phyloP scores from a whole-genome alignment of 1,140 invertebrate species.

The Chrysopa pallens region DNA sequence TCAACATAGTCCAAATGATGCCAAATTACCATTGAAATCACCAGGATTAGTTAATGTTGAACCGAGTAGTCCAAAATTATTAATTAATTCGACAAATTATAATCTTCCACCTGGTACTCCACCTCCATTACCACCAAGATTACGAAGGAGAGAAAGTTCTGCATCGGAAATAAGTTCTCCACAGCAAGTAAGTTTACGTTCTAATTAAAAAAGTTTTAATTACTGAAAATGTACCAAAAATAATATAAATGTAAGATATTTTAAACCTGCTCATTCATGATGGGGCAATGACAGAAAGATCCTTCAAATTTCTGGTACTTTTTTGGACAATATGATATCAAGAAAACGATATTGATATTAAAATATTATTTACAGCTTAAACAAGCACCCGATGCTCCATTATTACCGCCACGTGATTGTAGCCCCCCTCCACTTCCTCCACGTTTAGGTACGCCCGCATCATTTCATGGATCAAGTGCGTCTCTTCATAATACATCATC shows the following conservation, averaged over 20 bases:
- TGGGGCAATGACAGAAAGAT: no score
- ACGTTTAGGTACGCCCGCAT: conserved; percentile 25
- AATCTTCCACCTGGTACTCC: conserved; percentile 23
- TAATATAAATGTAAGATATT: no score
- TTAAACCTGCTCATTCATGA: no score
- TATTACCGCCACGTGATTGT: conserved; percentile 34
- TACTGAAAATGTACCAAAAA: no score
- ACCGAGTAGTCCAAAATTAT: conserved; percentile 21
- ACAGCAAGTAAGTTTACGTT: conserved; percentile 25
- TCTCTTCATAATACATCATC: conserved; percentile 20
- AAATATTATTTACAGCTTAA: conserved; percentile 10
- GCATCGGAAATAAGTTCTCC: conserved; percentile 32
- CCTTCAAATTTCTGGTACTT: conserved; percentile 24
- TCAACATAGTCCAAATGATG: conserved; percentile 21
- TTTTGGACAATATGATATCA: no score
- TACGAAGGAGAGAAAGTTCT: conserved; percentile 35
- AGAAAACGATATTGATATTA: no score
- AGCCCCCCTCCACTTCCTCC: conserved; percentile 43
- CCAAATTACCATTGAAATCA: conserved; percentile 15
- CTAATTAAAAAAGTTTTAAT: no score
- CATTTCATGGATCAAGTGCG: conserved; percentile 16
- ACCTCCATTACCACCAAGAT: conserved; percentile 37
- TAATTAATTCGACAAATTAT: neutral
- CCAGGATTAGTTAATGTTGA: conserved; percentile 27
- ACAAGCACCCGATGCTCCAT: conserved; percentile 37